These are phyloP conservation scores for Arenaria interpres DNA, from an alignment of 2,113 vertebrate genomes.

Conservation along the genomic window DNA sequence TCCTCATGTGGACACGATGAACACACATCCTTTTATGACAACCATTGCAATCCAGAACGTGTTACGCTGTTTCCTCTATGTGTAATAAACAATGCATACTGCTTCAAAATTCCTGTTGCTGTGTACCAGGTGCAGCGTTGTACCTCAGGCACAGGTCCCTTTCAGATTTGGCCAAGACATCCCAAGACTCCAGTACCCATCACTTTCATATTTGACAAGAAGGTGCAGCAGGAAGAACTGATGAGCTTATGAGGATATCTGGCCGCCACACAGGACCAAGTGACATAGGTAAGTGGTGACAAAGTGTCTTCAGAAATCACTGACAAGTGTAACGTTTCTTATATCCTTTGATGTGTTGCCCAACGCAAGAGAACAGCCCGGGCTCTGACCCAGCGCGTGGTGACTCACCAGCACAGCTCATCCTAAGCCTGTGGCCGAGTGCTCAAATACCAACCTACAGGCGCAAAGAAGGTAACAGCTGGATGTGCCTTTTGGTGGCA, in stretches of 20 bases:
- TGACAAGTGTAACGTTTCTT: neutral
- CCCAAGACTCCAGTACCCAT: neutral
- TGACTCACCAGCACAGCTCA: neutral
- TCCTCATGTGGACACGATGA: neutral
- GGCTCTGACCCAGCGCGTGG: neutral
- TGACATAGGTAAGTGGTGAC: neutral
- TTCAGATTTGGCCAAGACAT: neutral
- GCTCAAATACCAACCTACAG: neutral
- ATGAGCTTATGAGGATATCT: neutral
- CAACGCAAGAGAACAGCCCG: neutral
- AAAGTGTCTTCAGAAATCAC: neutral
- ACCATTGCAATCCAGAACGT: neutral
- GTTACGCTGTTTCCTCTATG: neutral
- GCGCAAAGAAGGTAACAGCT: neutral
- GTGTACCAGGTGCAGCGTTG: neutral
- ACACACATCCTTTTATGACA: rapidly evolving
- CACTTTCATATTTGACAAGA: neutral
- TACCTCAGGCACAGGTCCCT: neutral
- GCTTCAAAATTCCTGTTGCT: neutral
- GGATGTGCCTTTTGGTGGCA: constrained; percentile 56
- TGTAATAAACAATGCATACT: neutral
- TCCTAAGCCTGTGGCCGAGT: neutral
- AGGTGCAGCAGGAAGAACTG: neutral
- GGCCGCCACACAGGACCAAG: neutral
- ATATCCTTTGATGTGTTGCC: neutral